A percentile compares a stretch with the other conserved stretches of the same genome.
Evolutionary conservation across 2,888 invertebrate genomes (phyloP).

Genomic region (Caenorhabditis drosophilae): DNA sequence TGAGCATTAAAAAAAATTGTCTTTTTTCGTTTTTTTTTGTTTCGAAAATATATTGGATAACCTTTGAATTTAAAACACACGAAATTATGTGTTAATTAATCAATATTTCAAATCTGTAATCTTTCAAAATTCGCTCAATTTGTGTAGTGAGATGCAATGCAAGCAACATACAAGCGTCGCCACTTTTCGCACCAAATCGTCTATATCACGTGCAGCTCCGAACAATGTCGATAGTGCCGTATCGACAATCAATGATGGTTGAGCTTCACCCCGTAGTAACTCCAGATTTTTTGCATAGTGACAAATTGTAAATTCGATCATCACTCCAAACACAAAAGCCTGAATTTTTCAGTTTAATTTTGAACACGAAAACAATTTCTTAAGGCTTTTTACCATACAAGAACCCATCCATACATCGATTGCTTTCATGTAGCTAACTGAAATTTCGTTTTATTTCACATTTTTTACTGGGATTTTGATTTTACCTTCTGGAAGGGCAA

Average conservation of each 20-base stretch:
- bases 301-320: constrained; percentile 68
- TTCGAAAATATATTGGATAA: too few species aligned
- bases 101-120: too few species aligned
- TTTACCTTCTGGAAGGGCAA: constrained; percentile 62
- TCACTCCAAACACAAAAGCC: constrained; percentile 67
- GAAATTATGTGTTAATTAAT: too few species aligned
- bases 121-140: too few species aligned
- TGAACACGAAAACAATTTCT: background rate
- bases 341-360: constrained; percentile 18
- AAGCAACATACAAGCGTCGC: constrained; percentile 45
- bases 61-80: too few species aligned
- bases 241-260: constrained; percentile 62
- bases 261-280: constrained; percentile 40
- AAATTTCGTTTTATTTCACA: constrained; percentile 56
- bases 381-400: constrained; percentile 68
- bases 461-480: constrained; percentile 54
- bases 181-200: constrained; percentile 56
- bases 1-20: too few species aligned
- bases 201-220: constrained; percentile 56
- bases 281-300: constrained; percentile 67
- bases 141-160: constrained; percentile 20
- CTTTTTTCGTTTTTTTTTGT: too few species aligned
- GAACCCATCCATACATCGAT: constrained; percentile 71
- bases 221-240: constrained; percentile 66
- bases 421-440: constrained; percentile 66